A percentile compares a stretch with the other conserved stretches of the same genome.
These are phyloP conservation scores for Notodonta ziczac DNA, from an alignment of 2,888 invertebrate species.

Conservation along the genomic window DNA sequence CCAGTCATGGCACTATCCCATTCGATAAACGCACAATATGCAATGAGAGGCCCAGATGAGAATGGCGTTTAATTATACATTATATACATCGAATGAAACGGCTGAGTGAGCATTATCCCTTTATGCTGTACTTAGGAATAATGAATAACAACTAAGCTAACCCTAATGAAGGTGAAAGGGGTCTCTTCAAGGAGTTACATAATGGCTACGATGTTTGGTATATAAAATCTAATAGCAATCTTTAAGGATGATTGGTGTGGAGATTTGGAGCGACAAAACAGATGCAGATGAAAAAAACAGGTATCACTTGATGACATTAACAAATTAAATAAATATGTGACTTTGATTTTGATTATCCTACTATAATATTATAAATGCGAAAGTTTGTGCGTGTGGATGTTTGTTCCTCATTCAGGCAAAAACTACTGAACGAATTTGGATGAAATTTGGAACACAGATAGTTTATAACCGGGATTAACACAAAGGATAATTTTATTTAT, in stretches of 20 bases:
- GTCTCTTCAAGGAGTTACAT: slow-evolving; percentile 29
- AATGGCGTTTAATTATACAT: slow-evolving; percentile 38
- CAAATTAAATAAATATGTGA: too few species aligned
- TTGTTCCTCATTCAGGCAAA: too few species aligned
- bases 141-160: slow-evolving; percentile 65
- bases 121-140: slow-evolving; percentile 69
- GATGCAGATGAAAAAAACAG: too few species aligned
- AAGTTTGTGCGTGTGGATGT: too few species aligned
- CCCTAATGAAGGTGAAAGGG: slow-evolving; percentile 71
- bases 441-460: too few species aligned
- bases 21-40: slow-evolving; percentile 27
- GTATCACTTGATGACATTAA: too few species aligned
- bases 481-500: too few species aligned
- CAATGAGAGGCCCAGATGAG: slow-evolving; percentile 38
- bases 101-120: slow-evolving; percentile 63
- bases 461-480: too few species aligned
- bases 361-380: too few species aligned
- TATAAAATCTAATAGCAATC: slow-evolving; percentile 77
- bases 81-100: slow-evolving; percentile 60
- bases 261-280: too few species aligned
- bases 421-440: too few species aligned
- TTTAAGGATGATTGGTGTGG: neutral
- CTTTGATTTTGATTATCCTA: too few species aligned
- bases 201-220: slow-evolving; percentile 62
- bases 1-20: neutral